Base-by-base conservation (phyloP, 2,888 invertebrate genomes). In the Gymnoscelis rufifasciata region DNA sequence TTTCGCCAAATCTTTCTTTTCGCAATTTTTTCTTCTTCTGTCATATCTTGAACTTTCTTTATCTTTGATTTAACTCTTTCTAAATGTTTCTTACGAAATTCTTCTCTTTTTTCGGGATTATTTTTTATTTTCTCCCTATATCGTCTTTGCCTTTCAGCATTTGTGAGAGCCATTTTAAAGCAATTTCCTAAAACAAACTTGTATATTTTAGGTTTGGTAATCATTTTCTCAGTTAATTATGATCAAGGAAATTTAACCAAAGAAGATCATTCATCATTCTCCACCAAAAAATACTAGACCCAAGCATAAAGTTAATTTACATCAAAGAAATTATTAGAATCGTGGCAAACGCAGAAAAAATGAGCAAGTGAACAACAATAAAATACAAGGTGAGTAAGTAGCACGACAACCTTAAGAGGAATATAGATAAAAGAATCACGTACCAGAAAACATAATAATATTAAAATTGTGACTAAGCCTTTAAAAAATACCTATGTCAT, bases 71-170 rank as follows among this genome's bases (percentile, higher is more conserved):
- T 35, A 19, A 35, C 15, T 35, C 35, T 15, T 15, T 35, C 35
- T 15, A 35, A 10, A 35, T 35, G 13, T 35, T 35, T 35, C 14
- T 15, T 35, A 8, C 35, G 35, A 14, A 35, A 4, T 35, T 35
- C 19, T 35, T 35, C 15, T 35, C 5, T 15, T 15, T 35, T 35
- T 12, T 35, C 35, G 10, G 35, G 35, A 35, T 35, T 35, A 23
- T 35, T 35, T 14, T 35, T 35, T 23, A 35, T 14, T 35, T 23
- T 12, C 8, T 35, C 35, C 35, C 35, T 15, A 35, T 35, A 35
- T 19, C 35, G 35, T 23, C 35, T 35, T 35, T 19, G 15, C 12
- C 15, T 35, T 35, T 35, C 35, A 19, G 35, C 35, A 35, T 15
- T 19, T 10, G 35, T 35, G 14, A 35, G 14, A 7, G 35, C 15